Conservation (phyloP, 2,113 vertebrate species). For the Datnioides undecimradiatus region DNA sequence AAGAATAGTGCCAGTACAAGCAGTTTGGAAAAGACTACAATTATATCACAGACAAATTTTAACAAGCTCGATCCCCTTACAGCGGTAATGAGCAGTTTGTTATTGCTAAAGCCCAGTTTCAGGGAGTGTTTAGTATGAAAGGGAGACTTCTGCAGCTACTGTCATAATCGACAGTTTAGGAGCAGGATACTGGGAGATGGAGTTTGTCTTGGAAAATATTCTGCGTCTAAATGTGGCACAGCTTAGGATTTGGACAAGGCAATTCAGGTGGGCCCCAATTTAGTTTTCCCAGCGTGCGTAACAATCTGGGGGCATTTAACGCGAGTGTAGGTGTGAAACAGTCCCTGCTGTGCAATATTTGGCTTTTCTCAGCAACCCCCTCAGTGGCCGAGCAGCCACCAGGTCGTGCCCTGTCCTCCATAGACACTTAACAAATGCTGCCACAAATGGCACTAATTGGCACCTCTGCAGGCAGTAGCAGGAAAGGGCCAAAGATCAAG, state of each 20-base stretch:
- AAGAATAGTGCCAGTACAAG: conserved; percentile 73
- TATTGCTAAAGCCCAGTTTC: conserved; percentile 55
- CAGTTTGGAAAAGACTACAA: conserved; percentile 72
- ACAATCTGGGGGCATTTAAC: conserved; percentile 81
- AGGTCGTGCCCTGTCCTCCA: conserved; percentile 63
- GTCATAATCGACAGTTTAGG: conserved; percentile 50
- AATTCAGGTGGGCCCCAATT: conserved; percentile 53
- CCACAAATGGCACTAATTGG: conserved; percentile 87
- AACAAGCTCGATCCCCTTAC: conserved; percentile 63
- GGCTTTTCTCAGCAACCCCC: conserved; percentile 54
- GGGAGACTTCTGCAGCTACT: conserved; percentile 47
- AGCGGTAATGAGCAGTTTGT: conserved; percentile 71
- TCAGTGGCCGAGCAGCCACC: conserved; percentile 52
- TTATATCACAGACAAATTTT: conserved; percentile 78
- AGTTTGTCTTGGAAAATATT: conserved; percentile 41
- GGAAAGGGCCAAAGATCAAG: conserved; percentile 82
- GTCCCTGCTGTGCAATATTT: conserved; percentile 76
- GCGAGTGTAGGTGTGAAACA: conserved; percentile 78
- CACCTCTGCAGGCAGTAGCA: conserved; percentile 85
- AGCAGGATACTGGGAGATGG: conserved; percentile 26
- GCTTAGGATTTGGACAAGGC: conserved; percentile 54
- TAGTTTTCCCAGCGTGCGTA: conserved; percentile 36
- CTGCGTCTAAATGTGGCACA: conserved; percentile 23
- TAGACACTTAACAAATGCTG: conserved; percentile 79
- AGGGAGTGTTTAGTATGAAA: conserved; percentile 54